A percentile compares a stretch with the other conserved stretches of the same genome.
Conservation (phyloP, 2,113 vertebrate species). For the pig (Sus scrofa) region DNA sequence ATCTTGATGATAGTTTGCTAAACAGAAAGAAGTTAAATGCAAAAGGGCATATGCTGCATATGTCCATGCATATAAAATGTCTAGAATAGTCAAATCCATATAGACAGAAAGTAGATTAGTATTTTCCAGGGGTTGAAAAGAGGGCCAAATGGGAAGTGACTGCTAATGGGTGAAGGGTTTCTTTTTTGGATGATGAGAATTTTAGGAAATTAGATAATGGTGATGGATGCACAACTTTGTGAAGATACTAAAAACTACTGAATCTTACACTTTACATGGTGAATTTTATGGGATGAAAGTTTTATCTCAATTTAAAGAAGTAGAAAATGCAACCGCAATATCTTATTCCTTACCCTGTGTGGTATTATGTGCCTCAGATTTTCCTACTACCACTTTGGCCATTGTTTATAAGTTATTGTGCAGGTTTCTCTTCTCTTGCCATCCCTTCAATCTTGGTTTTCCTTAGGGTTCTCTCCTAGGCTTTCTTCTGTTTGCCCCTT, state of each 20-base stretch:
- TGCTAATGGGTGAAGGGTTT: neutral
- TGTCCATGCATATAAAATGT: neutral
- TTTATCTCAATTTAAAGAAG: neutral
- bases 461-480: neutral
- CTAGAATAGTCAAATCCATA: neutral
- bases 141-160: neutral
- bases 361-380: neutral
- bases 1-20: neutral
- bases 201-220: neutral
- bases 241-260: neutral
- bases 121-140: neutral
- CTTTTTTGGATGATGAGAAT: neutral
- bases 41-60: neutral
- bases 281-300: neutral
- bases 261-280: neutral
- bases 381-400: neutral
- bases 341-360: neutral
- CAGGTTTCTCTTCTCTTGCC: neutral
- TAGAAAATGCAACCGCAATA: neutral
- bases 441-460: neutral
- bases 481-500: neutral
- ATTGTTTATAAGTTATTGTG: neutral
- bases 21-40: neutral
- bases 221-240: neutral
- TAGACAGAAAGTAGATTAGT: neutral